Evolutionary conservation across 2,888 invertebrate genomes (phyloP), one percentile per base, ranked within the genome.

Genomic region (Caenorhabditis afra): DNA sequence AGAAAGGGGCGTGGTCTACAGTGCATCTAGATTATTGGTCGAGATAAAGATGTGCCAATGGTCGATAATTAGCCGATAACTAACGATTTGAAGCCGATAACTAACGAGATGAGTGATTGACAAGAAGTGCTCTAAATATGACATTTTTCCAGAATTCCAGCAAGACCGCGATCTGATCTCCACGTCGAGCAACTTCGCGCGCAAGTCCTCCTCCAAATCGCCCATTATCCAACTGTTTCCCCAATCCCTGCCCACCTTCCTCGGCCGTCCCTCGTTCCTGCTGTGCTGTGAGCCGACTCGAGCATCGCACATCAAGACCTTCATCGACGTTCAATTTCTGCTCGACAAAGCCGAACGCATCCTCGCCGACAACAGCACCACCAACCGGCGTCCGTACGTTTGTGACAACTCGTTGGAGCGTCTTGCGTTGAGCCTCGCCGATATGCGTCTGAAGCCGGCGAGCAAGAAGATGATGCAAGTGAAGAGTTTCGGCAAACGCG

Each of bases 101-200:
- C n/a, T n/a, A n/a, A n/a, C n/a, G n/a, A n/a, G n/a, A n/a, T n/a
- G n/a, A n/a, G n/a, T n/a, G n/a, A n/a, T n/a, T n/a, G n/a, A n/a
- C n/a, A n/a, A n/a, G n/a, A n/a, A n/a, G n/a, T n/a, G n/a, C n/a
- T n/a, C n/a, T n/a, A n/a, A n/a, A n/a, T n/a, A n/a, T n/a, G n/a
- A n/a, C n/a, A n/a, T 29, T 29, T 29, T 29, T 29, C 29, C 52
- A 68, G 68, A 59, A 68, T 52, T 68, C 14, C 68, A 68, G 59
- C 29, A 10, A 11, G 52, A 59, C 18, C 68, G 68, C 12, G 68
- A 68, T n/a, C 52, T 59, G 7, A 52, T 68, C 14, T 68, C 59
- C 1, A 29, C 49, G 2, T 39, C 50, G 1, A 37, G 8, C 29
- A 58, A 50, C 7, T 50, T 22, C 23, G 22, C 14, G 22, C 35